Conservation (phyloP, 2,888 invertebrate genomes). For the Cyclophora punctaria region DNA sequence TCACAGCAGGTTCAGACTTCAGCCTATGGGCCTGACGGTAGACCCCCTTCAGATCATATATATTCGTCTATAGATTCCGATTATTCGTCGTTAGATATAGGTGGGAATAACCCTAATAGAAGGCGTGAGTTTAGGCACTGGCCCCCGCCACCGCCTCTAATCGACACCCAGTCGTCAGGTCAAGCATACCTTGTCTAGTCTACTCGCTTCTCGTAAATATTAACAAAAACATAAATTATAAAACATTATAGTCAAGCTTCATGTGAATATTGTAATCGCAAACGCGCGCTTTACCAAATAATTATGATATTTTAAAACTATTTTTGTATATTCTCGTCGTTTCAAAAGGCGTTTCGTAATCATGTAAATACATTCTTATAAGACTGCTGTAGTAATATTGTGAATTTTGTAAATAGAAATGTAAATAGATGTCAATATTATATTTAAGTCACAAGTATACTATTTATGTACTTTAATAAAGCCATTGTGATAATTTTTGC, state of each 20-base stretch:
- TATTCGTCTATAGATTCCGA: constrained; percentile 94
- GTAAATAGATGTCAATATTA: constrained; percentile 68
- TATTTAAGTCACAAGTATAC: constrained; percentile 69
- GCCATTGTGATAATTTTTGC: constrained; percentile 76
- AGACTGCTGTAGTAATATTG: constrained; percentile 73
- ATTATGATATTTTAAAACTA: constrained; percentile 61
- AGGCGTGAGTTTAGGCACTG: constrained; percentile 64
- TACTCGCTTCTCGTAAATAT: constrained; percentile 36
- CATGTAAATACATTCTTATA: constrained; percentile 72
- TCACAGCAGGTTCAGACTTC: constrained; percentile 54
- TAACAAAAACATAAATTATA: constrained; percentile 27
- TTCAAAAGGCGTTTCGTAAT: constrained; percentile 60
- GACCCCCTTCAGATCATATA: constrained; percentile 90
- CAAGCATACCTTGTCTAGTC: constrained; percentile 73
- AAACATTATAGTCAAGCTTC: constrained; percentile 62
- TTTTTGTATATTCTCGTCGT: constrained; percentile 70
- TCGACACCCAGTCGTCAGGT: constrained; percentile 62
- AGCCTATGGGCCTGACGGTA: constrained; percentile 71
- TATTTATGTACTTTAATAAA: constrained; percentile 76
- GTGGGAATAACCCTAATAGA: constrained; percentile 58
- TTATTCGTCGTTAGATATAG: constrained; percentile 87
- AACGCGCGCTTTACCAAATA: constrained; percentile 71
- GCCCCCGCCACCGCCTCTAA: constrained; percentile 63
- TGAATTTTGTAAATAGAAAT: constrained; percentile 63
- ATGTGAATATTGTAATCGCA: constrained; percentile 63